Evolutionary conservation across 2,888 invertebrate species (phyloP).

Genomic region (Chloroclysta siterata): DNA sequence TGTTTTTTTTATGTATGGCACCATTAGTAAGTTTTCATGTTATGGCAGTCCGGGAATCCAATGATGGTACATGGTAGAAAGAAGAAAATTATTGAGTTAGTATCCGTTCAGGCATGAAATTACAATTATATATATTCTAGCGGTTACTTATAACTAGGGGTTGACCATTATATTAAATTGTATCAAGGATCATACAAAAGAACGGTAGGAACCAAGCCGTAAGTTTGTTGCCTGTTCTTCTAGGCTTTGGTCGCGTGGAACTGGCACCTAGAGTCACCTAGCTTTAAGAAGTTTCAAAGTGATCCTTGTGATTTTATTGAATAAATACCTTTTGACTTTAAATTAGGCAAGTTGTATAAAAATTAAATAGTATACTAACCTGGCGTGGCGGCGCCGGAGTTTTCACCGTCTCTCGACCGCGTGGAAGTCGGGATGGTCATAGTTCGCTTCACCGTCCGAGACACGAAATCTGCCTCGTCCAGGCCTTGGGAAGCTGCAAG

Average conservation of each 20-base stretch:
- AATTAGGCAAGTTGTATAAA: too few species aligned
- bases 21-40: constrained; percentile 24
- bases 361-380: constrained; percentile 60
- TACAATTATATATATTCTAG: not conserved
- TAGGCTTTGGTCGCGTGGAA: too few species aligned
- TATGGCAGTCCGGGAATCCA: constrained; percentile 39
- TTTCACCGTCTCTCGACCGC: constrained; percentile 60
- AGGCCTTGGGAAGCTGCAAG: constrained; percentile 58
- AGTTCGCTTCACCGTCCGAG: constrained; percentile 64
- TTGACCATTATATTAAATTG: not conserved
- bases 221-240: too few species aligned
- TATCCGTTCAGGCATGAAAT: constrained; percentile 5
- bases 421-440: constrained; percentile 74
- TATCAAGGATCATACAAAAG: too few species aligned
- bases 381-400: constrained; percentile 74
- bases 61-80: constrained; percentile 46
- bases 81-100: constrained; percentile 38
- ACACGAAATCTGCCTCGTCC: constrained; percentile 73
- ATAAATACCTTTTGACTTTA: too few species aligned
- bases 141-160: not conserved
- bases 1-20: not conserved
- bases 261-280: too few species aligned
- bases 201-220: too few species aligned
- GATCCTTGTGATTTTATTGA: too few species aligned
- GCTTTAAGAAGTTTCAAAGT: too few species aligned